Evolutionary conservation across 53 echinoderm and acorn worm genomes (phyloP), one percentile per base, ranked within the genome.

Genomic region (Crossaster papposus): DNA sequence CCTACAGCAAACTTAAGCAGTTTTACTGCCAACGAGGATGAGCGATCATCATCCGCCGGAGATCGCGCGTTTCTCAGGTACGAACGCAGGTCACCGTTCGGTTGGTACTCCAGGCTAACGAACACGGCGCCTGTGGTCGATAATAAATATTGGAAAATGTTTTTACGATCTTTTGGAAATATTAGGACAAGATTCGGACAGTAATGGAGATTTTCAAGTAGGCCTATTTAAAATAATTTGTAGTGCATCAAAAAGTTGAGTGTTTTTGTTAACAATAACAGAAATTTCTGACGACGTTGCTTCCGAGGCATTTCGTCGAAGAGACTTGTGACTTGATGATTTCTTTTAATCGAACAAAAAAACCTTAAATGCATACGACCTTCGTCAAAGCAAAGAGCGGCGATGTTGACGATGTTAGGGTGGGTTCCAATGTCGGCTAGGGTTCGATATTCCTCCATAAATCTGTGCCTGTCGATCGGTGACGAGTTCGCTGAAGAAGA

Each of bases 1-100:
- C 53, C 81, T 9, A 89, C 31, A 35, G 81, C 81, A 81, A 89
- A 89, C 28, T 89, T 54, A 24, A 89, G 55, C 23, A 89, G 89
- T 33, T 81, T 70, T 9, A 71, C 33, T 34, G 72, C 13, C 4
- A 36, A 65, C 28, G 65, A 22, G 12, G 54, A 31, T 10, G 80
- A 54, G 1, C 28, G 24, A 30, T 62, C 23, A 64, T n/a, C 65
- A 1, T 38, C 82, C 31, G 12, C 82, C 9, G 26, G 11, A 12
- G 50, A 10, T 30, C 88, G 62, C 3, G 62, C 64, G 2, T 63
- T 78, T 35, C 88, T 77, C 53, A 88, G 81, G 65, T 81, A 89
- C 17, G 71, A 53, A 1, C 89, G 80, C 13, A 89, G 89, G 35
- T 89, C 64, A n/a, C 81, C 89, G 44, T 79, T 65, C 0, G 64